Conservation (phyloP, 2,113 vertebrate species). For the Diadophis punctatus region DNA sequence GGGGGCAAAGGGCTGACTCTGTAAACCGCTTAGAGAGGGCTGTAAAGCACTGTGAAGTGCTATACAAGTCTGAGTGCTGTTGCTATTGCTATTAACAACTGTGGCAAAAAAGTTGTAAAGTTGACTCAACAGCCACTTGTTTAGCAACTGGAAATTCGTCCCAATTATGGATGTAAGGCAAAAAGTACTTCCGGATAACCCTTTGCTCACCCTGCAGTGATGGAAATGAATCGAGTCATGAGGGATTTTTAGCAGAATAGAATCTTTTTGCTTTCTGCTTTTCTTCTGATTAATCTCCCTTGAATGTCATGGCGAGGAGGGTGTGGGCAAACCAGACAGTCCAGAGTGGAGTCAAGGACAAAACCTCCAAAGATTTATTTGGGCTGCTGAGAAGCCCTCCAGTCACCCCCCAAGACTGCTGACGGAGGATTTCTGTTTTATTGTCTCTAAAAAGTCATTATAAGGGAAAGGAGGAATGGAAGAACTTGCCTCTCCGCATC, state of each 20-base stretch:
- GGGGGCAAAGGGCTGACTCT: too few relatives aligned
- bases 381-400: background rate
- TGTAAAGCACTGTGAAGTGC: too few relatives aligned
- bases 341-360: constrained; percentile 31
- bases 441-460: constrained; percentile 22
- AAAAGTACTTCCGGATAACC: background rate
- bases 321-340: background rate
- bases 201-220: background rate
- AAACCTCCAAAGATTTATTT: constrained; percentile 25
- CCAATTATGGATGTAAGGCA: too few relatives aligned
- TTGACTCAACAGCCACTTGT: too few relatives aligned
- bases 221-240: background rate
- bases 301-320: background rate
- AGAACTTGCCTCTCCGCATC: background rate
- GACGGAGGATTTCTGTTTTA: constrained; percentile 8
- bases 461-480: background rate
- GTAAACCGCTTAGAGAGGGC: too few relatives aligned
- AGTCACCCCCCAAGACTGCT: constrained; percentile 18
- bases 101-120: too few relatives aligned
- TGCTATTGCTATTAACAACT: too few relatives aligned
- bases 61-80: too few relatives aligned
- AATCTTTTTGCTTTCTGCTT: background rate
- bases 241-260: background rate
- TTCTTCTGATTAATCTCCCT: constrained; percentile 15
- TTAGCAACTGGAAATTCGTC: too few relatives aligned